These are phyloP conservation scores for Sebastes iracundus DNA, from an alignment of 2,797 vertebrate species.

Conservation along the genomic window DNA sequence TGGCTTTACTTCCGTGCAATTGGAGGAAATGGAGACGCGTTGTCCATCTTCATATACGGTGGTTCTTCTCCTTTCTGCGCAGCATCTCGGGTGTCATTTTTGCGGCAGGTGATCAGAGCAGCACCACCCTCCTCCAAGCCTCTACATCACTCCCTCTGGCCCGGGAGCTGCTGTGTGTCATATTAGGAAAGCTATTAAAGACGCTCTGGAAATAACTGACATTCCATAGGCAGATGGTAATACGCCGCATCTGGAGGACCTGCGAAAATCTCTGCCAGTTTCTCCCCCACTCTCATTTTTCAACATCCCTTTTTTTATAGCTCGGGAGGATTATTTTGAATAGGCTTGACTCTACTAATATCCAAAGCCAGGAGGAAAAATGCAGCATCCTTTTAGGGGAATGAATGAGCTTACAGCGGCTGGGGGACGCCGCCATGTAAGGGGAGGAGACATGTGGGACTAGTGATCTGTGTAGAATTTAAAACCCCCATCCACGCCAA, in stretches of 20 bases:
- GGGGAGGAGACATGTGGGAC: conserved; percentile 49
- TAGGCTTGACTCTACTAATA: conserved; percentile 50
- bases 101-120: conserved; percentile 49
- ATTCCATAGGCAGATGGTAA: conserved; percentile 78
- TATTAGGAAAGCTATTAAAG: conserved; percentile 77
- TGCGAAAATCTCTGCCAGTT: conserved; percentile 52
- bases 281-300: conserved; percentile 57
- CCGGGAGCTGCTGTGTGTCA: conserved; percentile 55
- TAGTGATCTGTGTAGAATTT: conserved; percentile 24
- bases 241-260: conserved; percentile 72
- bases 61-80: conserved; percentile 1
- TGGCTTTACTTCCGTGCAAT: too few relatives aligned
- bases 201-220: conserved; percentile 74
- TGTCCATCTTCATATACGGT: too few relatives aligned
- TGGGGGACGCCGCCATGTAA: conserved; percentile 52
- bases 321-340: conserved; percentile 69
- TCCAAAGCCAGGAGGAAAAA: conserved; percentile 62
- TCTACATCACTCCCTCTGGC: conserved; percentile 30
- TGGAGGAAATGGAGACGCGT: too few relatives aligned
- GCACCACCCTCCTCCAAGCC: conserved; percentile 1
- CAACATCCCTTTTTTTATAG: conserved; percentile 33
- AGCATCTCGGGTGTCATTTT: conserved; percentile 21
- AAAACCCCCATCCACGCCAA: background rate
- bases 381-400: conserved; percentile 75
- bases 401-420: conserved; percentile 62